phyloP scores from a whole-genome alignment of 2,888 invertebrate genomes.

The Paralinhomoeus sp. region DNA sequence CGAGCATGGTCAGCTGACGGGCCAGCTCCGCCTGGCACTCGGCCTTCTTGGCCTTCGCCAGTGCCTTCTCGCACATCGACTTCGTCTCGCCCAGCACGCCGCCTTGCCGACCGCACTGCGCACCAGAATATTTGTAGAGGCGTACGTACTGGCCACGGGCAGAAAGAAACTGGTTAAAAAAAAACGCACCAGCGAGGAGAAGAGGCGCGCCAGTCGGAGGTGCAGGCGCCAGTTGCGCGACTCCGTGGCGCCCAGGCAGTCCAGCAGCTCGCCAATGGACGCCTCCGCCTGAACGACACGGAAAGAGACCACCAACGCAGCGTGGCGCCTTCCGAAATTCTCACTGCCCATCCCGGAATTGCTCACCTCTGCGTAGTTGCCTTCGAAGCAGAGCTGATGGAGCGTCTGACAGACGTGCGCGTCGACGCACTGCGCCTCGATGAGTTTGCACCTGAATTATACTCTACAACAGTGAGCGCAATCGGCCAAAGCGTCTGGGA shows the following conservation, averaged over 20 bases:
- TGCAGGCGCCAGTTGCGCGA: slow-evolving; percentile 49
- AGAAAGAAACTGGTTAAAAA: too few species aligned
- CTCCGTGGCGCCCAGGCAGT: slow-evolving; percentile 47
- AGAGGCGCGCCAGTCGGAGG: slow-evolving; percentile 42
- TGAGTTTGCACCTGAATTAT: slow-evolving; percentile 38
- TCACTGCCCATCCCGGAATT: too few species aligned
- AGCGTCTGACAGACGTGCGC: slow-evolving; percentile 44
- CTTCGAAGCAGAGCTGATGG: slow-evolving; percentile 48
- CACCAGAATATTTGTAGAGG: too few species aligned
- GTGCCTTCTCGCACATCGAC: slow-evolving; percentile 52
- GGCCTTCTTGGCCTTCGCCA: slow-evolving; percentile 44
- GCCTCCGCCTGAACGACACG: slow-evolving; percentile 38
- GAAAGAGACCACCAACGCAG: too few species aligned
- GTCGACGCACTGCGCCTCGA: slow-evolving; percentile 50
- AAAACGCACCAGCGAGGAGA: slow-evolving; percentile 42
- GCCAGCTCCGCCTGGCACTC: slow-evolving; percentile 58
- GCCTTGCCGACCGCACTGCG: slow-evolving; percentile 32
- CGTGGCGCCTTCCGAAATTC: too few species aligned
- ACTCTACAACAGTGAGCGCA: too few species aligned
- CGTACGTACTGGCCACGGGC: too few species aligned
- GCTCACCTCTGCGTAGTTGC: slow-evolving; percentile 46
- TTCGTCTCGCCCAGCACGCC: slow-evolving; percentile 49
- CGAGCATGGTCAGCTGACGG: slow-evolving; percentile 48
- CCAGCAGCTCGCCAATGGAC: slow-evolving; percentile 44
- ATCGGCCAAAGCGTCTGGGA: too few species aligned